Evolutionary conservation across 2,888 invertebrate species (phyloP).

Genomic region (Timema podura): DNA sequence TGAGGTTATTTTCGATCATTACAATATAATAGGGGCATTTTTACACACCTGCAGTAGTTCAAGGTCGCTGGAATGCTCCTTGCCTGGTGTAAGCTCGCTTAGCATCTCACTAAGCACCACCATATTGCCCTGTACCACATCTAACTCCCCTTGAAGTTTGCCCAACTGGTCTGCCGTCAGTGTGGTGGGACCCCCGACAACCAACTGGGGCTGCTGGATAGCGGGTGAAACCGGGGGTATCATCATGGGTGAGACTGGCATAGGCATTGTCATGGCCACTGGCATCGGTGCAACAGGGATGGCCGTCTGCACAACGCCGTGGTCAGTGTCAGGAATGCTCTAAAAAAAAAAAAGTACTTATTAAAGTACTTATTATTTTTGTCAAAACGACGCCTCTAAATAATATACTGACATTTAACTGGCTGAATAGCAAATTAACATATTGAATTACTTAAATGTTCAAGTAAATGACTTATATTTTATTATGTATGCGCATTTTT

Average conservation of each 20-base stretch:
- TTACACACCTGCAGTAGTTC: constrained; percentile 84
- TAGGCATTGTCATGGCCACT: constrained; percentile 32
- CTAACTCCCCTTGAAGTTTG: constrained; percentile 88
- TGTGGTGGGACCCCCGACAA: constrained; percentile 42
- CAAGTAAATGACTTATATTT: no score
- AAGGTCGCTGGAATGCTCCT: constrained; percentile 81
- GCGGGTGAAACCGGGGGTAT: constrained; percentile 30
- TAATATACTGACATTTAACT: no score
- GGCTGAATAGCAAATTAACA: no score
- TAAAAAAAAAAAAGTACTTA: constrained; percentile 34
- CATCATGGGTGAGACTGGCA: constrained; percentile 28
- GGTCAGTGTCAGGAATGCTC: constrained; percentile 44
- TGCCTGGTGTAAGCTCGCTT: constrained; percentile 78
- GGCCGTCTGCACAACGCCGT: constrained; percentile 28
- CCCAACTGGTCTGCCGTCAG: constrained; percentile 59
- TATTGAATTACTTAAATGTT: no score
- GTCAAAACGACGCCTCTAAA: no score
- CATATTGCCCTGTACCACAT: constrained; percentile 89
- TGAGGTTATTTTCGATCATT: no score
- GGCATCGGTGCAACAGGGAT: constrained; percentile 30
- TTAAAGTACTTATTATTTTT: no score
- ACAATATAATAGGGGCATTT: no score
- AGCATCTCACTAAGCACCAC: constrained; percentile 94
- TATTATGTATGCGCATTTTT: no score
- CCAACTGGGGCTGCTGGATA: constrained; percentile 17